A percentile compares a stretch with the other conserved stretches of the same genome.
These are phyloP conservation scores for Oreochromis spilurus DNA, from an alignment of 2,113 vertebrate genomes.

Conservation along the genomic window DNA sequence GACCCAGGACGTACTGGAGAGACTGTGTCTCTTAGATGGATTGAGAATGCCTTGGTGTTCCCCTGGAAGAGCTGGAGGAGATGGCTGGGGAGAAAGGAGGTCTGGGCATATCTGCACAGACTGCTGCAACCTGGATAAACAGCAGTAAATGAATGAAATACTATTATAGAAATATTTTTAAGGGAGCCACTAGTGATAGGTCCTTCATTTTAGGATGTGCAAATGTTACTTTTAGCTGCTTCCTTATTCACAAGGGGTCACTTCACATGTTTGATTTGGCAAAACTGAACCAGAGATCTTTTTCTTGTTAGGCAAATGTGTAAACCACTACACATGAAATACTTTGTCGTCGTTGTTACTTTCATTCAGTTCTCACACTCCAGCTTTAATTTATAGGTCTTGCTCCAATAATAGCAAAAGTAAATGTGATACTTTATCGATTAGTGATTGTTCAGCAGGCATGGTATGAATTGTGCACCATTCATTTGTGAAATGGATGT, in stretches of 20 bases:
- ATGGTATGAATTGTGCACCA: background rate
- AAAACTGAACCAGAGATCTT: background rate
- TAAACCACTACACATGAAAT: background rate
- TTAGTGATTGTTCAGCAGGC: background rate
- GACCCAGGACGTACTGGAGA: no score
- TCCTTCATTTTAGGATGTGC: background rate
- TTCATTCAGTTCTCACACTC: background rate
- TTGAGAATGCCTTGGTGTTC: background rate
- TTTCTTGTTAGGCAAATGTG: background rate
- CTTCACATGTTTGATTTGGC: background rate
- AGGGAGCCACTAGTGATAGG: background rate
- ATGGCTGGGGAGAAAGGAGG: background rate
- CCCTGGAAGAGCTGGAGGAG: background rate
- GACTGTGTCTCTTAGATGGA: background rate
- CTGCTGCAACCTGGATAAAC: background rate
- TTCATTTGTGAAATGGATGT: background rate
- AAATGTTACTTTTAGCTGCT: background rate
- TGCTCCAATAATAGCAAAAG: background rate
- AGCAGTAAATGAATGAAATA: background rate
- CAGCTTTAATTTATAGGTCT: background rate
- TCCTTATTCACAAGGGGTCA: background rate
- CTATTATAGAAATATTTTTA: background rate
- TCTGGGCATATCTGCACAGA: background rate
- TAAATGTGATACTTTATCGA: background rate
- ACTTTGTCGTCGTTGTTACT: background rate